Conservation (phyloP, 2,888 invertebrate species). For the Malthinus seriepunctatus region DNA sequence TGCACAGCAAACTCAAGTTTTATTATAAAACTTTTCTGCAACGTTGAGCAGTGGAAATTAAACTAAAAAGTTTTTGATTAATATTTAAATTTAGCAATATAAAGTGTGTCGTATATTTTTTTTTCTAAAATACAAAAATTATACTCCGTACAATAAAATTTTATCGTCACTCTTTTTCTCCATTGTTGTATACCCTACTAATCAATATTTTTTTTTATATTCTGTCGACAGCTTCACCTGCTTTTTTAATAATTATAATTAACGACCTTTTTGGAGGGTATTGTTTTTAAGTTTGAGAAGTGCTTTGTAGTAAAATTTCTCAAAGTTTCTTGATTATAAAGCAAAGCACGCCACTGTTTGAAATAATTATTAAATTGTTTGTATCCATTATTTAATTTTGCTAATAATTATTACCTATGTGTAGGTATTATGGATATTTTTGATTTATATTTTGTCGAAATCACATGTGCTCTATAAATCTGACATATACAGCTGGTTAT, state of each 20-base stretch:
- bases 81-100: conserved; percentile 23
- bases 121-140: background rate
- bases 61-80: conserved; percentile 23
- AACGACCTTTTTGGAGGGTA: conserved; percentile 23
- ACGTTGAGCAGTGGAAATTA: conserved; percentile 22
- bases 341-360: no score
- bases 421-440: no score
- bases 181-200: conserved; percentile 11
- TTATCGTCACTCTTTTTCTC: conserved; percentile 15
- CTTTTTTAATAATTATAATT: conserved; percentile 30
- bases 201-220: conserved; percentile 27
- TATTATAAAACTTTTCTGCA: conserved; percentile 27
- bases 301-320: no score
- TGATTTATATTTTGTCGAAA: no score
- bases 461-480: no score
- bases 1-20: conserved; percentile 20
- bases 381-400: no score
- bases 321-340: no score
- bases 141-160: conserved; percentile 8
- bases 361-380: no score
- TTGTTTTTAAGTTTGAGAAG: conserved; percentile 12
- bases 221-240: conserved; percentile 27
- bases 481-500: no score
- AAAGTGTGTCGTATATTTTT: background rate
- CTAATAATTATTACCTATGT: no score